These are phyloP conservation scores for Opisthocomus hoazin DNA, from an alignment of 2,113 vertebrate species.

Conservation along the genomic window DNA sequence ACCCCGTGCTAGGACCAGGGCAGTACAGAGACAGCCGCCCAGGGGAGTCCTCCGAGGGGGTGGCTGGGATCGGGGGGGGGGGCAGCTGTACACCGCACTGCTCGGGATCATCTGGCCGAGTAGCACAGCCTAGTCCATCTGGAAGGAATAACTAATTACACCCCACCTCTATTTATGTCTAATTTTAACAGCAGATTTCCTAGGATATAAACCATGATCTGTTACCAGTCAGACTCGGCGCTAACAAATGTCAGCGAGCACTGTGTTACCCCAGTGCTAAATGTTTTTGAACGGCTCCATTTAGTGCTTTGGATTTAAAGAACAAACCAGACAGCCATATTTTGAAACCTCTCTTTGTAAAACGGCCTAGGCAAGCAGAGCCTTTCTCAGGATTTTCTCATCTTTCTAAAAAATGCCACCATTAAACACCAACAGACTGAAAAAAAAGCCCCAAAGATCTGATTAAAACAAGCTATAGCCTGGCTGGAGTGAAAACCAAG, in stretches of 20 bases:
- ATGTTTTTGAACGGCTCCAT: not conserved
- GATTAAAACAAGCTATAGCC: not conserved
- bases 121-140: not conserved
- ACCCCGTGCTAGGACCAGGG: not conserved
- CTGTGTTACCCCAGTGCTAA: not conserved
- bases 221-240: not conserved
- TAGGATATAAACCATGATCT: conserved; percentile 31
- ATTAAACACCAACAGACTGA: not conserved
- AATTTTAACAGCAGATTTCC: conserved; percentile 46
- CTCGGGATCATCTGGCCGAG: not conserved
- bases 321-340: not conserved
- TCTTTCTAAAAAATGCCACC: not conserved
- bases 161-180: conserved; percentile 15
- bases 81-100: not conserved
- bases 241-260: not conserved
- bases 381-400: not conserved
- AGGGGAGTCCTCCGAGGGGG: not conserved
- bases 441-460: not conserved
- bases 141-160: conserved; percentile 46
- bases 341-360: not conserved
- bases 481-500: not conserved
- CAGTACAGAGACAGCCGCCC: not conserved
- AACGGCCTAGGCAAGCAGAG: not conserved
- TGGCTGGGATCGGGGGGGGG: not conserved
- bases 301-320: not conserved